Base-by-base conservation (phyloP, 2,797 vertebrate species). In the Danio tinwini region DNA sequence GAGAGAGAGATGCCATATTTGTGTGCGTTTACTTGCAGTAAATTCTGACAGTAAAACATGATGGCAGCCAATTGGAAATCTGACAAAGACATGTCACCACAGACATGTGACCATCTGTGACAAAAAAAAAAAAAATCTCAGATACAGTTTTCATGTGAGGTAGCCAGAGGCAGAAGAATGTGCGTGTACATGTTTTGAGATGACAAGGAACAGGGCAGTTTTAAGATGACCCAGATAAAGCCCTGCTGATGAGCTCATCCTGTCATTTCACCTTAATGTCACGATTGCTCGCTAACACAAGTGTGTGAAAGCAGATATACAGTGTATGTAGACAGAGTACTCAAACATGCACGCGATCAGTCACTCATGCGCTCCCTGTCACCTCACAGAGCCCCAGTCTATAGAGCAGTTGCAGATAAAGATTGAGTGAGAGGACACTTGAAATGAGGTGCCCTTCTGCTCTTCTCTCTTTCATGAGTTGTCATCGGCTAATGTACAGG, bases 191-290 rank as follows among this genome's bases (percentile, higher is more conserved):
- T 58, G 70, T 45, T 52, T n/a, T 55, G 42, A 63, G 58, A 45
- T 62, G 65, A 82, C 73, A 47, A 47, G 14, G 11, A 71, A 47
- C 80, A 55, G 74, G 69, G 73, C 86, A 17, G 58, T 89, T 84
- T 89, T 80, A 69, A 69, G 78, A 86, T 86, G 85, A 85, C 83
- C 83, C 81, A 85, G 87, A 88, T 84, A 86, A 84, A 81, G 87
- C 84, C 49, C 2, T 39, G 82, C 50, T 86, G 86, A 88, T 59
- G 19, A 65, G 84, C 80, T 83, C 89, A 65, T 72, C 81, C 83
- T 91, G 90, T 91, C 90, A 87, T 80, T 82, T 37, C 81, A 83
- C 65, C 83, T 93, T 89, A 92, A 74, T 88, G 89, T 93, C 90
- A 92, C 17, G 21, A 62, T 69, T 67, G 53, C 70, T 45, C 61